Percentiles rank a stretch among this genome's conserved stretches.
phyloP scores from a whole-genome alignment of 1,140 invertebrate genomes.

The Zaprionus nigranus region DNA sequence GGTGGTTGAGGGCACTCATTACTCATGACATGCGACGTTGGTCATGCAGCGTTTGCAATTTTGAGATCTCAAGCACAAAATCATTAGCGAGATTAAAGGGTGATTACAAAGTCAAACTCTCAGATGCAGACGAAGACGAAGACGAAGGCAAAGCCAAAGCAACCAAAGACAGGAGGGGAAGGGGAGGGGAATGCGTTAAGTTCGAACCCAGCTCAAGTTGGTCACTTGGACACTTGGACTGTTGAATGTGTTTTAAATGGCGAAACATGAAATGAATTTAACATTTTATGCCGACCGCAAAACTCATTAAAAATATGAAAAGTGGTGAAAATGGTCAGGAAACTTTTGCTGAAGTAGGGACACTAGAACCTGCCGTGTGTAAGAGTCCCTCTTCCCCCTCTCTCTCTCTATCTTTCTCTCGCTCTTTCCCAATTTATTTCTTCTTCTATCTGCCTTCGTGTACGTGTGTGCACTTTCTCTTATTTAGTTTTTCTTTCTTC shows the following conservation, averaged over 20 bases:
- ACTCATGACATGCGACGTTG: constrained; percentile 27
- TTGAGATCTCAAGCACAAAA: constrained; percentile 28
- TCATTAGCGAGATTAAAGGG: constrained; percentile 49
- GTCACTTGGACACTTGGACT: constrained; percentile 29
- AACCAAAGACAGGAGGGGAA: not conserved
- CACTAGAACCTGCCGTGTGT: not conserved
- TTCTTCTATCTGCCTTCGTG: too few species aligned
- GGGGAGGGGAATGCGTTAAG: not conserved
- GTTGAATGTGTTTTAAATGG: constrained; percentile 27
- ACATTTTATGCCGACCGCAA: constrained; percentile 34
- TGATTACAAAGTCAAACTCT: constrained; percentile 19
- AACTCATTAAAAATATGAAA: constrained; percentile 57
- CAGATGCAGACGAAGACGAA: not conserved
- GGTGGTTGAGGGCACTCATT: constrained; percentile 20
- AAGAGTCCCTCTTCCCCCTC: too few species aligned
- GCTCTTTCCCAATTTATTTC: too few species aligned
- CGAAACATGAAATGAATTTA: constrained; percentile 25
- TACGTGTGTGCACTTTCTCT: not conserved
- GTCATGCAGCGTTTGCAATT: constrained; percentile 42
- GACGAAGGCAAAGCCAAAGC: not conserved
- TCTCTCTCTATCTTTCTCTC: not conserved
- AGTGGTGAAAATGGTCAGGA: constrained; percentile 23
- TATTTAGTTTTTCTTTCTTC: not conserved
- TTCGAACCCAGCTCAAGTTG: constrained; percentile 31
- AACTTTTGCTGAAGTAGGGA: constrained; percentile 7